Evolutionary conservation across 2,113 vertebrate species (phyloP), one percentile per base, ranked within the genome.

Genomic region (Anoplopoma fimbria): DNA sequence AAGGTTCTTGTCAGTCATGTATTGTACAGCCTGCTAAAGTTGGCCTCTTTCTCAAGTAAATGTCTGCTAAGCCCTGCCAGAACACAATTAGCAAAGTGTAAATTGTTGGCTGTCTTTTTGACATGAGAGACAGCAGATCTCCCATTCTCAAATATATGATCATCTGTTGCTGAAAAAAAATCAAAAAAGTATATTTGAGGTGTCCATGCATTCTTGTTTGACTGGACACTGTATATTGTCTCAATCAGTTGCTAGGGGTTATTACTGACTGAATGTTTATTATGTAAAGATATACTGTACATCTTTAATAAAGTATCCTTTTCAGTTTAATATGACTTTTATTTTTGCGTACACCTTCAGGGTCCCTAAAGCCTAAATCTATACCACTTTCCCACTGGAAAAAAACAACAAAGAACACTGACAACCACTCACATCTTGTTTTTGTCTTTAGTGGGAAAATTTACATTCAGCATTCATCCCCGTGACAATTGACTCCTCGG

Each of bases 51-150:
- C 53, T 82, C 53, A 49, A 23, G 38, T 23, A 49, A 71, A 75
- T 67, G 67, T 17, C 36, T 25, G 23, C 27, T 19, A n/a, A 53
- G 51, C 3, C 19, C 40, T 31, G 17, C 77, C 13, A 69, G 23
- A 71, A n/a, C 27, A 71, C 72, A 61, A 47, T 29, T 5, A 49
- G 38, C 9, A 9, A 68, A 34, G 17, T 34, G 51, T 71, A 70
- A 87, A 79, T 75, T 75, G 42, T 61, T 75, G 65, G 64, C 60
- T 73, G 67, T 75, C 72, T 55, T 61, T 8, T 7, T 34, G 51
- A 79, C 49, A 57, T 51, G 58, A 71, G 31, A 64, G 29, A 78
- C 23, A 69, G 29, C 36, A 69, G 49, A 40, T 58, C 55, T 10
- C 31, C 34, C 12, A 29, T 74, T 17, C 31, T 45, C 45, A 51